A percentile compares a stretch with the other conserved stretches of the same genome.
These are phyloP conservation scores for Drosophila fuyamai DNA, from an alignment of 1,140 invertebrate genomes.

Conservation along the genomic window DNA sequence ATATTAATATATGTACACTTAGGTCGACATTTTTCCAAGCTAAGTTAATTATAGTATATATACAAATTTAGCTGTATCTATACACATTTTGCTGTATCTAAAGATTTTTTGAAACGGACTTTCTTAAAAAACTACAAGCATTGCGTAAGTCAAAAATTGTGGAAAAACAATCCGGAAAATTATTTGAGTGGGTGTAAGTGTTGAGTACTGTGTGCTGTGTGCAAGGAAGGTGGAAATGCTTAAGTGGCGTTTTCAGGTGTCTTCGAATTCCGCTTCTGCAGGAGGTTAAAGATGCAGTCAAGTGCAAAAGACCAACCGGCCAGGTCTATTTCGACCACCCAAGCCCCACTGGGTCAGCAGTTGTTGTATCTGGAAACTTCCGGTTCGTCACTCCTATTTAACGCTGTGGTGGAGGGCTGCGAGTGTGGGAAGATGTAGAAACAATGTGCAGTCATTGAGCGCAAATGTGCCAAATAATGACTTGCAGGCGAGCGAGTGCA, in stretches of 20 bases:
- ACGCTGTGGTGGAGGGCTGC: constrained; percentile 15
- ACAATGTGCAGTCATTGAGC: constrained; percentile 81
- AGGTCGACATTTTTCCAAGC: too few species aligned
- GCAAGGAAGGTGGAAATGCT: constrained; percentile 38
- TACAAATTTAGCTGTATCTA: too few species aligned
- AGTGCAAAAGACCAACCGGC: constrained; percentile 71
- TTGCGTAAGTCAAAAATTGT: background rate
- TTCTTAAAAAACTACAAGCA: background rate
- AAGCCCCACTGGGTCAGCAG: constrained; percentile 35
- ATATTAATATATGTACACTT: too few species aligned
- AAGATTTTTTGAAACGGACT: background rate
- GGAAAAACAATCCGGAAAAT: constrained; percentile 34
- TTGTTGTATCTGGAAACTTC: constrained; percentile 72
- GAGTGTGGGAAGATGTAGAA: constrained; percentile 36
- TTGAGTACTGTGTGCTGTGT: background rate
- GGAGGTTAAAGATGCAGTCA: constrained; percentile 63
- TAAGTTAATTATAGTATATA: too few species aligned
- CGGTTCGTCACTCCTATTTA: constrained; percentile 70
- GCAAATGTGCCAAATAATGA: constrained; percentile 82
- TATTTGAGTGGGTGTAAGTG: constrained; percentile 34
- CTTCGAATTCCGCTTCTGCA: constrained; percentile 6
- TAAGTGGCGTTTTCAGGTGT: constrained; percentile 56
- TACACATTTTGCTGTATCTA: too few species aligned
- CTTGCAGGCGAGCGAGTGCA: constrained; percentile 76
- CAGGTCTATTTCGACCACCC: constrained; percentile 21